Base-by-base conservation (phyloP, 2,113 vertebrate species). In the Malurus elegans region DNA sequence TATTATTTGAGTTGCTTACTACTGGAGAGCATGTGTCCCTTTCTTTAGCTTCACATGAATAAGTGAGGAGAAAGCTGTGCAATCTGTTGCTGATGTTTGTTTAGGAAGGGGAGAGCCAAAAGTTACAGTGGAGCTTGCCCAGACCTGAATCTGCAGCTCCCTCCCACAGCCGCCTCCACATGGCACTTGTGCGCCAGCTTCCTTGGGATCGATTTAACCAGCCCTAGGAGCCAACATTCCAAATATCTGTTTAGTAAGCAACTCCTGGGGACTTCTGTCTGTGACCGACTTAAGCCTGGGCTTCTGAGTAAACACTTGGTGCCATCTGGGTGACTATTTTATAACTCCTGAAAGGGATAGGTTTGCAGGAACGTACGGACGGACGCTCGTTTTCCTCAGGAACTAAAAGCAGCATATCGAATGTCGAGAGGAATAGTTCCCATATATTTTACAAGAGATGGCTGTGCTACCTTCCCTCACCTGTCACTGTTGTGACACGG, bases 241-340 rank as follows among this genome's bases (percentile, higher is more conserved):
- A 98, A 97, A 93, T 97, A 97, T 96, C 96, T 97, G 96, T 96
- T 96, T 86, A 96, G 96, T 96, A 97, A 97, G 95, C 95, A 97
- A 96, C 92, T 98, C 95, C 82, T 85, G 90, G 81, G 94, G 95
- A 96, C 91, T 93, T 96, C 83, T 97, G 93, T 96, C 96, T 93
- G 72, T 95, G 96, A 96, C 89, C 1, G 88, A 93, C 96, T 98
- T 98, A 98, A 97, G 95, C 90, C 97, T 96, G 75, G 32, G 85
- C 97, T 97, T 96, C 97, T 96, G 93, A 58, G 29, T 96, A 97
- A 98, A 97, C 96, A 97, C 95, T 95, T 96, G 96, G 94, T 96
- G 96, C 97, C 98, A 98, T 97, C 96, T 97, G 98, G 96, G 92
- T 97, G 92, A 97, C 76, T 96, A 97, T 97, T 97, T 97, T 96